These are phyloP conservation scores for Cephus nigrinus DNA, from an alignment of 2,888 invertebrate genomes.

Conservation along the genomic window DNA sequence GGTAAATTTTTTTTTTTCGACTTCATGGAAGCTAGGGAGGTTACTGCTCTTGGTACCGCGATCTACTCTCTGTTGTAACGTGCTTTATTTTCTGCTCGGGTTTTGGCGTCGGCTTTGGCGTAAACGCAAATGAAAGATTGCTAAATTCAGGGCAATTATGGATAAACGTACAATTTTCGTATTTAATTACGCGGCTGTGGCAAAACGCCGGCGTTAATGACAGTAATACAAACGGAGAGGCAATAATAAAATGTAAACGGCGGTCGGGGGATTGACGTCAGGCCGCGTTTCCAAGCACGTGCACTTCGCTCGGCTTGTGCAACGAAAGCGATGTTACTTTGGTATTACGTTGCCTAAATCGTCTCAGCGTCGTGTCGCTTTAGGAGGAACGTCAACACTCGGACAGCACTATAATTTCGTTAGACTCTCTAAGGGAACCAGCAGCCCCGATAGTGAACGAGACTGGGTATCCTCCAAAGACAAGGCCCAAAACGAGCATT, in stretches of 20 bases:
- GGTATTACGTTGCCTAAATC: constrained; percentile 24
- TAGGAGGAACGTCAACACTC: not conserved
- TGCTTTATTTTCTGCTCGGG: not conserved
- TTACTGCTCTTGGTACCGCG: not conserved
- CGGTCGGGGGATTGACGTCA: constrained; percentile 32
- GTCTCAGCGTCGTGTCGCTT: not conserved
- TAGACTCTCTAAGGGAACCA: not conserved
- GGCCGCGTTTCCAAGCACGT: constrained; percentile 30
- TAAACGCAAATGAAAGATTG: constrained; percentile 56
- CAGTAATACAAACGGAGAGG: constrained; percentile 49
- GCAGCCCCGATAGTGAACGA: not conserved
- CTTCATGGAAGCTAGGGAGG: not conserved
- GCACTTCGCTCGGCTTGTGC: constrained; percentile 26
- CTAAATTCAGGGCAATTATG: constrained; percentile 58
- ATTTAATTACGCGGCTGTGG: constrained; percentile 54
- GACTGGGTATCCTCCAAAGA: not conserved
- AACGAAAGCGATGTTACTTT: constrained; percentile 25
- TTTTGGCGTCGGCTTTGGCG: constrained; percentile 7
- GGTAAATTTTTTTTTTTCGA: not conserved
- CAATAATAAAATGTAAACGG: constrained; percentile 54
- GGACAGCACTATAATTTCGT: not conserved
- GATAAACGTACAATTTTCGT: constrained; percentile 54
- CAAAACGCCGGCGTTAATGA: constrained; percentile 53
- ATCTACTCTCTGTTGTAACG: not conserved
- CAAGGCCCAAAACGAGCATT: not conserved